Conservation (phyloP, 2,113 vertebrate species). For the Haemorhous mexicanus region DNA sequence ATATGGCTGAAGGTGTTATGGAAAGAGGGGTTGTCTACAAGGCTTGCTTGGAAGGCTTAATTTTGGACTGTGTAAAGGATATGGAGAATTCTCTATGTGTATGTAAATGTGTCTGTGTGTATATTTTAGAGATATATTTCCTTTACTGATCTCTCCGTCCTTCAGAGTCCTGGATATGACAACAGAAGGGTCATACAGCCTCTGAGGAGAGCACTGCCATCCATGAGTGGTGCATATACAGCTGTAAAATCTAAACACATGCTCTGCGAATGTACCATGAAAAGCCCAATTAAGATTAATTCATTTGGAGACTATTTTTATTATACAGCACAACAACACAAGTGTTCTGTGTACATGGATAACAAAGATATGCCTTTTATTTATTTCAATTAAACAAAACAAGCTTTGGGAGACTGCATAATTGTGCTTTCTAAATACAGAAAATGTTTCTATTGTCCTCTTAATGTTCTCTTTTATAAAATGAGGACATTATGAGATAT, state of each 20-base stretch:
- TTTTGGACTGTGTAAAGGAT: not conserved
- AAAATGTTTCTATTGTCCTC: not conserved
- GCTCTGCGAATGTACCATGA: fast-evolving
- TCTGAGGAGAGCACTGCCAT: not conserved
- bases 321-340: not conserved
- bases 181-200: not conserved
- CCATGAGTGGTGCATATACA: not conserved
- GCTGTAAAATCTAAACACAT: not conserved
- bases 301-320: not conserved
- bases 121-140: not conserved
- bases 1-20: not conserved
- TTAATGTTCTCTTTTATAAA: not conserved
- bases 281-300: not conserved
- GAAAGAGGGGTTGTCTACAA: not conserved
- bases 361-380: not conserved
- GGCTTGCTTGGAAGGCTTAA: not conserved
- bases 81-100: not conserved
- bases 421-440: not conserved
- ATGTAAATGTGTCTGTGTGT: not conserved
- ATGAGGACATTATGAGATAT: not conserved
- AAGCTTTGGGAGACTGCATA: not conserved
- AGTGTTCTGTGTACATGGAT: not conserved
- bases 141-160: not conserved
- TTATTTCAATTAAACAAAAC: not conserved
- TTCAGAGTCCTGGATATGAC: not conserved